These are phyloP conservation scores for Cylloceria caligata DNA, from an alignment of 2,888 invertebrate genomes.

Conservation along the genomic window DNA sequence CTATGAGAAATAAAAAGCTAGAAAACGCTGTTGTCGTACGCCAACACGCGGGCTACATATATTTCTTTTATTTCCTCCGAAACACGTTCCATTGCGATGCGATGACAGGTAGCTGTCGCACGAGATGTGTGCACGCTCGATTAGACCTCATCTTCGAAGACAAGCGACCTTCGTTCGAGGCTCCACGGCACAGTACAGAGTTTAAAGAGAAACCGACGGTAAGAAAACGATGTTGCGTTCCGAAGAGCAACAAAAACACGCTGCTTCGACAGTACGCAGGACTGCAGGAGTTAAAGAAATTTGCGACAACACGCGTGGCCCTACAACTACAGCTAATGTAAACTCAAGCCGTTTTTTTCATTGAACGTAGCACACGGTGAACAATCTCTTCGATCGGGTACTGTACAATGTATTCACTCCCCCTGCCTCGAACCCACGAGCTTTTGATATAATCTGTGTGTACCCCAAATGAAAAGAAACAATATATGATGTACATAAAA, in stretches of 20 bases:
- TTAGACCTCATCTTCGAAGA: slow-evolving; percentile 63
- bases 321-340: slow-evolving; percentile 39
- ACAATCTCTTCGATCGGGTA: slow-evolving; percentile 45
- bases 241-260: no score
- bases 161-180: slow-evolving; percentile 29
- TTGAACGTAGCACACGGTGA: slow-evolving; percentile 31
- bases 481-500: no score
- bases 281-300: not conserved
- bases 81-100: slow-evolving; percentile 38
- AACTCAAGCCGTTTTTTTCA: slow-evolving; percentile 50
- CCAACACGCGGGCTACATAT: not conserved
- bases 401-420: slow-evolving; percentile 35
- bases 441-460: no score
- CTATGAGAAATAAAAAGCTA: slow-evolving; percentile 15
- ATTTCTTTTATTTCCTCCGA: slow-evolving; percentile 24
- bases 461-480: no score
- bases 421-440: not conserved
- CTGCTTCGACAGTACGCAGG: no score
- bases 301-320: slow-evolving; percentile 39
- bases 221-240: no score
- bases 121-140: slow-evolving; percentile 62
- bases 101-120: slow-evolving; percentile 52
- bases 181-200: not conserved
- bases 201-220: no score
- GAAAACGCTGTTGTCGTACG: not conserved